Percentiles rank a stretch among this genome's conserved stretches.
Evolutionary conservation across 2,113 vertebrate genomes (phyloP).

Genomic region (Lichenostomus cassidix): DNA sequence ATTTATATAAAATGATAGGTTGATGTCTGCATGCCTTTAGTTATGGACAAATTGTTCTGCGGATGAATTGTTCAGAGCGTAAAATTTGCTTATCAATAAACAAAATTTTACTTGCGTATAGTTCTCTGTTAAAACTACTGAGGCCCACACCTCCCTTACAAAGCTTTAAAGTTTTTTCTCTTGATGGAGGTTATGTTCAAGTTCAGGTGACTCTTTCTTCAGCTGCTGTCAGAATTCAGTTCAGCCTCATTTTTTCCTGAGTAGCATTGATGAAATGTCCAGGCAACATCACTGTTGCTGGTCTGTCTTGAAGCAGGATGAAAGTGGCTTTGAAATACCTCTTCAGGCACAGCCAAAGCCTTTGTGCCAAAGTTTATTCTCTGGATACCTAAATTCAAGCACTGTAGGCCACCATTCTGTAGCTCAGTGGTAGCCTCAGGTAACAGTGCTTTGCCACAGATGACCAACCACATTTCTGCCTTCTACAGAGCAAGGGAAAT

Average conservation of each 20-base stretch:
- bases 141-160: background rate
- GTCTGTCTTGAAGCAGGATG: background rate
- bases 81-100: background rate
- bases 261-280: background rate
- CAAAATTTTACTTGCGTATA: background rate
- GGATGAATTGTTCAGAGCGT: background rate
- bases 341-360: background rate
- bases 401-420: accelerated
- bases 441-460: background rate
- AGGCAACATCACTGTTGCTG: background rate
- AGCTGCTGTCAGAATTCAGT: background rate
- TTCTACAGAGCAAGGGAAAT: background rate
- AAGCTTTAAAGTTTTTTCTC: background rate
- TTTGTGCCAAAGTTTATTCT: background rate
- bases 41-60: background rate
- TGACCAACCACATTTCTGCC: background rate
- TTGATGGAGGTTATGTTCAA: background rate
- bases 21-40: background rate
- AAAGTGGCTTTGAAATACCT: background rate
- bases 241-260: background rate
- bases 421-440: background rate
- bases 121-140: background rate
- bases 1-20: background rate
- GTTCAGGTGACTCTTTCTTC: background rate
- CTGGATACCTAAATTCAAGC: background rate